A percentile compares a stretch with the other conserved stretches of the same genome.
These are phyloP conservation scores for Gymnocephalus cernua DNA, from an alignment of 2,113 vertebrate genomes.

Conservation along the genomic window DNA sequence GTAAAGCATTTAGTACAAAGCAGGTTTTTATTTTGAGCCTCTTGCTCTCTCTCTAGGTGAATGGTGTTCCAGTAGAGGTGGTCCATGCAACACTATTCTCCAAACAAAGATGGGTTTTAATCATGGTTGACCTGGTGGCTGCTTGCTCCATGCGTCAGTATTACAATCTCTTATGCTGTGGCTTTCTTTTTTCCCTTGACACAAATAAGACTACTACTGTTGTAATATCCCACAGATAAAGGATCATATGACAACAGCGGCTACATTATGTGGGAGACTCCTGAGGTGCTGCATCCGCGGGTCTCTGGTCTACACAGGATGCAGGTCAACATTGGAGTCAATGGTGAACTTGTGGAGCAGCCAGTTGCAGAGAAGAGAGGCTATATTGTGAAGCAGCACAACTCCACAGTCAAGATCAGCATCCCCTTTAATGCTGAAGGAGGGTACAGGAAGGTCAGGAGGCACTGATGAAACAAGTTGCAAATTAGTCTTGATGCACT, in stretches of 20 bases:
- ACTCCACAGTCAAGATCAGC: constrained; percentile 31
- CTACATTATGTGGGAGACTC: constrained; percentile 66
- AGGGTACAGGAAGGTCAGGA: constrained; percentile 73
- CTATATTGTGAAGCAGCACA: constrained; percentile 32
- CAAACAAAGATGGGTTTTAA: constrained; percentile 67
- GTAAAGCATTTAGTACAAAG: accelerated
- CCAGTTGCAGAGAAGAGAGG: constrained; percentile 17
- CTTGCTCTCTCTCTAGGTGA: not conserved
- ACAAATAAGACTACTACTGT: not conserved
- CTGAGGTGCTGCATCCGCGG: constrained; percentile 42
- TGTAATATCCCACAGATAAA: constrained; percentile 51
- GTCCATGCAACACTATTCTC: constrained; percentile 75
- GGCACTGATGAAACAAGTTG: no score
- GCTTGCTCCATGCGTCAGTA: constrained; percentile 72
- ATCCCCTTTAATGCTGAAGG: constrained; percentile 73
- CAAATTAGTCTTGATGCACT: no score
- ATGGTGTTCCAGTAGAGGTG: constrained; percentile 66
- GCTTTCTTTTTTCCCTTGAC: no score
- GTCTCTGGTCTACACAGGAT: not conserved
- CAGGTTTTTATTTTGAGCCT: not conserved
- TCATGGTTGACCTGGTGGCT: constrained; percentile 71
- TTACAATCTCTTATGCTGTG: accelerated
- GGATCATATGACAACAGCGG: constrained; percentile 39
- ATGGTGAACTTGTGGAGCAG: constrained; percentile 56
- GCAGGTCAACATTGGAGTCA: constrained; percentile 42